Conservation (phyloP, 1,140 invertebrate species). For the Ips typographus region DNA sequence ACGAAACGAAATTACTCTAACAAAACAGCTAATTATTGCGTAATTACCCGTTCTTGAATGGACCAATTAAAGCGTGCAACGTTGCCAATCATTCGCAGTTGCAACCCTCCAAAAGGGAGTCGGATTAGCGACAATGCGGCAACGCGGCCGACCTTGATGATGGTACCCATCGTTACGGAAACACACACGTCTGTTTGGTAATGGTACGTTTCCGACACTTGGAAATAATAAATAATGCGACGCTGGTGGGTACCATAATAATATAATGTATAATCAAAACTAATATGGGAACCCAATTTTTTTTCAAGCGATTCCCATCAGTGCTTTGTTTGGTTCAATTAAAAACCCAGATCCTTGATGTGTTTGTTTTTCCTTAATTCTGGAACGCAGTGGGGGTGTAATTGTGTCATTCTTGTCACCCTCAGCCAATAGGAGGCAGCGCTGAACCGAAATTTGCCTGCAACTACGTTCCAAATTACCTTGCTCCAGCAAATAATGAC, state of each 20-base stretch:
- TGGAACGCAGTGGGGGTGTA: no score
- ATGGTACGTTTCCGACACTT: constrained; percentile 44
- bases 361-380: constrained; percentile 14
- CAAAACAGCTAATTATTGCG: background rate
- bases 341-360: background rate
- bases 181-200: constrained; percentile 21
- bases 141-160: constrained; percentile 20
- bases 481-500: no score
- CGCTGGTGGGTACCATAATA: background rate
- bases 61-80: background rate
- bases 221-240: background rate
- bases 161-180: constrained; percentile 43
- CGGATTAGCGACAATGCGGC: background rate
- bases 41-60: background rate
- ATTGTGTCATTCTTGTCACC: no score
- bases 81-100: background rate
- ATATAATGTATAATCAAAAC: constrained; percentile 12
- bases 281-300: constrained; percentile 21
- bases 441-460: no score
- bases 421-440: no score
- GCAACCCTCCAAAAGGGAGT: no score
- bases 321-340: background rate
- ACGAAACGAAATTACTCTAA: background rate
- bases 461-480: no score
- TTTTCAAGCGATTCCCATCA: background rate